Base-by-base conservation (phyloP, 2,113 vertebrate species). In the Eulacestoma nigropectus region DNA sequence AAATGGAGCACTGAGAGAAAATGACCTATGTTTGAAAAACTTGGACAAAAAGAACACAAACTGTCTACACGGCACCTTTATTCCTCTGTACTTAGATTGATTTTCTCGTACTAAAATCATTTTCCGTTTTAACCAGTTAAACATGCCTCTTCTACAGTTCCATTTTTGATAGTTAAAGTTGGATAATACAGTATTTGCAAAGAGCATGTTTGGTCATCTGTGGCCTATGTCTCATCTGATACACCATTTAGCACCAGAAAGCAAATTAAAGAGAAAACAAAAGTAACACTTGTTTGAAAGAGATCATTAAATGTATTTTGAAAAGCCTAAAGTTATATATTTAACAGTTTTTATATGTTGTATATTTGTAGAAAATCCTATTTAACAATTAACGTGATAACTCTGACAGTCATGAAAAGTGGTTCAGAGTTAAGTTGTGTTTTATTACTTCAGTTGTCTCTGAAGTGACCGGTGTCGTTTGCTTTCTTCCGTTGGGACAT, bases 331-430 rank as follows among this genome's bases (percentile, higher is more conserved):
- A 99, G 99, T 99, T 99, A 99, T 99, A 99, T 99, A 99, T 99
- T 99, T 99, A 99, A 99, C 99, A 99, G 98, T 99, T 99, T 98
- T 99, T 99, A 99, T 99, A 99, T 99, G 99, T 99, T 99, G 99
- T 99, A 99, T 99, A 99, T 99, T 99, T 99, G 99, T 99, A 99
- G 99, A 99, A 98, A 99, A 99, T 98, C 98, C 99, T 99, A 99
- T 99, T 99, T 99, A 99, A 99, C 99, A 98, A 98, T 98, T 98
- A 98, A 98, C 96, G 98, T 98, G 99, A 98, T 98, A 97, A 98
- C 98, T 98, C 98, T 97, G 98, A 97, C 98, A 95, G 90, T 98
- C 98, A 97, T 97, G 97, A 98, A 97, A 97, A 97, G 97, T 97
- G 96, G 97, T 98, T 98, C 98, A 82, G 83, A 97, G 97, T 98